Base-by-base conservation (phyloP, 2,113 vertebrate species). In the Ammodytes marinus region DNA sequence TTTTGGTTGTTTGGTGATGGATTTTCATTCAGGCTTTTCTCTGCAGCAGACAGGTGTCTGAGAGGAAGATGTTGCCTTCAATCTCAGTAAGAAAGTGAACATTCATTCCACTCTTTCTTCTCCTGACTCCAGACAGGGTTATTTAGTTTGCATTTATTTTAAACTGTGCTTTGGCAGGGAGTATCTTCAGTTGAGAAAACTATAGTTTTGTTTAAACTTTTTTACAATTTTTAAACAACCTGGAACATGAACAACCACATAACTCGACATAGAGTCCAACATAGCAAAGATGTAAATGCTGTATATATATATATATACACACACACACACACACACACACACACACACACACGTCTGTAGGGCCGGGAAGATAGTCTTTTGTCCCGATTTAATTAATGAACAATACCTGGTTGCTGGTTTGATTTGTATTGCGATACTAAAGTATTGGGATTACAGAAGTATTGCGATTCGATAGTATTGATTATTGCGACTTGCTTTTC, bases 1-100 rank as follows among this genome's bases (percentile, higher is more conserved):
- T 72, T 11, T 27, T 61, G 63, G 6, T 63, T 53, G 65, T 73
- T 85, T 80, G 52, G 17, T 77, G 74, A 27, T 77, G 50, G 72
- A 64, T 74, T 84, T 52, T 54, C 11, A 43, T 47, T 50, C 50
- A 83, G 67, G 63, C 69, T 55, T 59, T 0, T 45, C 5, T 67
- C 65, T 55, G 50, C 61, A 55, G 70, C 70, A 67, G 64, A 59
- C 82, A 80, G 72, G 79, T 77, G 77, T 59, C 70, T 69, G 65
- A 79, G 47, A 37, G 73, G 27, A 65, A 63, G 69, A 42, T 19
- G 39, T 42, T 58, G 63, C 37, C 55, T 68, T 35, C 35, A 35
- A 42, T 15, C 46, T 68, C 55, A 59, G 46, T 39, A 59, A 65
- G 37, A 40, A 73, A 73, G 66, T 61, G 8, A 71, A 9, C 46